Base-by-base conservation (phyloP, 2,113 vertebrate species). In the Ictalurus punctatus region DNA sequence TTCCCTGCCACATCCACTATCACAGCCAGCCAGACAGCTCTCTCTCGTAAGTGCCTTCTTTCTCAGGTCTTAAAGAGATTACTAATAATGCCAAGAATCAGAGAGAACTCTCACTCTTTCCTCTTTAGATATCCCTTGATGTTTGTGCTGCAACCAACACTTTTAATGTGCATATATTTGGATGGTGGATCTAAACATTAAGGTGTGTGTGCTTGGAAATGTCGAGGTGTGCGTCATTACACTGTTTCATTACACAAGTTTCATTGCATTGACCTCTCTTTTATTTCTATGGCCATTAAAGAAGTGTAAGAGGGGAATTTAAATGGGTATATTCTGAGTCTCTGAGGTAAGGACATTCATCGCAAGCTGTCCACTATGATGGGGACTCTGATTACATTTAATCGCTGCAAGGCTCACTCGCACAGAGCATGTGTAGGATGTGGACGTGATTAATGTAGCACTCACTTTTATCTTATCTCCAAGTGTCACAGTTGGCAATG, bases 351-450 rank as follows among this genome's bases (percentile, higher is more conserved):
- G 83, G 86, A 90, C 69, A 84, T 83, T 89, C 67, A 82, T 73
- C 23, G 86, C 48, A 30, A 80, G 73, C 86, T 87, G 85, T 89
- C 88, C 83, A 30, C 34, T 83, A 85, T 90, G 89, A 91, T 86
- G 89, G 88, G 86, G 67, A 76, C 63, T 81, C 90, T 91, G 89
- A 91, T 90, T 88, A 88, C 90, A 90, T 88, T 89, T 91, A 89
- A 86, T 74, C 65, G 69, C 71, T 87, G 74, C 52, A 73, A 83
- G 56, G 30, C 89, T 54, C 44, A 48, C 44, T 89, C 86, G n/a
- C 59, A 69, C 87, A 58, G 71, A 90, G 84, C 84, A 79, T 71
- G 87, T 85, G 87, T 76, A 84, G 91, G 91, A 87, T 87, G 91
- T 81, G 84, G 91, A 79, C 69, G 76, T 63, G 65, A 86, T 90